A percentile compares a stretch with the other conserved stretches of the same genome.
Conservation (phyloP, 1,140 invertebrate species). For the Subanguina moxae region DNA sequence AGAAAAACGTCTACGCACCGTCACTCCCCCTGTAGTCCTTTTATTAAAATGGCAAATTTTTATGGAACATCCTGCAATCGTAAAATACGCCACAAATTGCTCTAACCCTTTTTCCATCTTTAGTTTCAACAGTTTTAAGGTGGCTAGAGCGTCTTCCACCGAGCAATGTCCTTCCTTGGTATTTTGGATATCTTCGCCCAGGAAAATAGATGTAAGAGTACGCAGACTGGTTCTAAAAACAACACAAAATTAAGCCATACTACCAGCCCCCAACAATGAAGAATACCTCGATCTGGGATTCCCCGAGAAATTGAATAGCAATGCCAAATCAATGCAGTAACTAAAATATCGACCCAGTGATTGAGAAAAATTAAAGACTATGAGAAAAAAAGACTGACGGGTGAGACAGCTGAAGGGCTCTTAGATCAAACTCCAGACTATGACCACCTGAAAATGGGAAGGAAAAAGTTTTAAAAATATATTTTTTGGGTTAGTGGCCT, state of each 20-base stretch:
- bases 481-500: too few relatives aligned
- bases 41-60: constrained; percentile 12
- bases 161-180: constrained; percentile 27
- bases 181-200: constrained; percentile 26
- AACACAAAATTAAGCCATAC: too few relatives aligned
- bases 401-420: constrained; percentile 25
- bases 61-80: not conserved
- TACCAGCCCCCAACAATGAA: too few relatives aligned
- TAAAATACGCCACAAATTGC: too few relatives aligned
- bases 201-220: constrained; percentile 23
- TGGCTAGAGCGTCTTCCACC: constrained; percentile 27
- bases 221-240: constrained; percentile 15
- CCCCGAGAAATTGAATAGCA: constrained; percentile 31
- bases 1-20: too few relatives aligned
- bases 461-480: too few relatives aligned
- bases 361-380: not conserved
- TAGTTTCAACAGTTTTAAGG: constrained; percentile 26
- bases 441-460: constrained; percentile 16
- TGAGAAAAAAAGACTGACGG: constrained; percentile 17
- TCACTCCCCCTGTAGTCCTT: too few relatives aligned
- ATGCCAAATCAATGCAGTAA: constrained; percentile 31
- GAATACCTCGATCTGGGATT: not conserved
- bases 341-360: constrained; percentile 20
- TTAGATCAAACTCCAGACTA: constrained; percentile 28
- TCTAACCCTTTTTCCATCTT: constrained; percentile 35